These are phyloP conservation scores for Datnioides undecimradiatus DNA, from an alignment of 2,113 vertebrate species.

Conservation along the genomic window DNA sequence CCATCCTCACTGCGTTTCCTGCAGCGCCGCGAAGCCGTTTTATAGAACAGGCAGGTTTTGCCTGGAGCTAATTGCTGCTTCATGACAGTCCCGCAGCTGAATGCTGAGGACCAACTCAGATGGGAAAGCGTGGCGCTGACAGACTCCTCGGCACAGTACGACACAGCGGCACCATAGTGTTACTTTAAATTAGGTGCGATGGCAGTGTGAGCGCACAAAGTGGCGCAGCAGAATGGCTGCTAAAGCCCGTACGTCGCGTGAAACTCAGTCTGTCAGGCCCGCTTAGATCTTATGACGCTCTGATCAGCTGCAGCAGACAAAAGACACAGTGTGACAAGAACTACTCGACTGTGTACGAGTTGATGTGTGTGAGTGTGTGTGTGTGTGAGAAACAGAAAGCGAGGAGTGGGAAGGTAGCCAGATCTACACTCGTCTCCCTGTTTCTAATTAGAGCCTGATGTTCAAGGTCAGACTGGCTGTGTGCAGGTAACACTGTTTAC, in stretches of 20 bases:
- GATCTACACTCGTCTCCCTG: background rate
- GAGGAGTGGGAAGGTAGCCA: background rate
- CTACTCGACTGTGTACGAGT: background rate
- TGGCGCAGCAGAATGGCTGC: background rate
- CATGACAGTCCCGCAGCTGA: background rate
- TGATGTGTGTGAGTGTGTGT: background rate
- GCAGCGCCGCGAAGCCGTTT: background rate
- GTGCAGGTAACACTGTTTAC: conserved; percentile 39
- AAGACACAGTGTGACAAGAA: background rate
- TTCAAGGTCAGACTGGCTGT: conserved; percentile 27
- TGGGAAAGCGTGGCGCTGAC: background rate
- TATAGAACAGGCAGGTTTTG: background rate
- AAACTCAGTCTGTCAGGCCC: background rate
- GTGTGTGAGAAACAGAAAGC: background rate
- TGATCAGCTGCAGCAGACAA: background rate
- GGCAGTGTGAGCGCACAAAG: background rate
- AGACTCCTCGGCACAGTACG: background rate
- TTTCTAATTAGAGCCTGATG: conserved; percentile 39
- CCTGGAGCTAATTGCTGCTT: background rate
- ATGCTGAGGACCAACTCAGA: background rate
- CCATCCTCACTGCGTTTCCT: background rate
- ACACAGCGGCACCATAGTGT: background rate
- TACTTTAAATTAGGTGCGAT: background rate
- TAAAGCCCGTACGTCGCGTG: background rate
- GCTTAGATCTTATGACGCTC: background rate